These are phyloP conservation scores for Chondrilla cf. caribensis DNA, from an alignment of 37 sponge, comb jelly and placozoan genomes.

Conservation along the genomic window DNA sequence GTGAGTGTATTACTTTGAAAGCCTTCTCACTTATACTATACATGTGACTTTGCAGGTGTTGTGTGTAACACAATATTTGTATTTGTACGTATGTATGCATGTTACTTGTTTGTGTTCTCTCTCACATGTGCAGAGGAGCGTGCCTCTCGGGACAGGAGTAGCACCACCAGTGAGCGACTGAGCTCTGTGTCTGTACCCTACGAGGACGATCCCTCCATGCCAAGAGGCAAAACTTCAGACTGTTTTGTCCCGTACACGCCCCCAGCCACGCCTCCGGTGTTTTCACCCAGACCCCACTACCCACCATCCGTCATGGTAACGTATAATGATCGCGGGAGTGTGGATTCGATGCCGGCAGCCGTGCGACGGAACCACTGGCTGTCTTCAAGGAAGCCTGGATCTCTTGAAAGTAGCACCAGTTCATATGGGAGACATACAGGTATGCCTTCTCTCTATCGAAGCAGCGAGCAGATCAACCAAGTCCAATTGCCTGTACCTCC, in stretches of 20 bases:
- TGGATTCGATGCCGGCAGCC: not conserved
- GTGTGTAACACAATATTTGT: too few relatives aligned
- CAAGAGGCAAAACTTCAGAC: not conserved
- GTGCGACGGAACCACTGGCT: not conserved
- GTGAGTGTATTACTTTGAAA: too few relatives aligned
- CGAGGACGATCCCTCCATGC: not conserved
- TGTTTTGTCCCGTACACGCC: not conserved
- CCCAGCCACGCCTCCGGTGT: not conserved
- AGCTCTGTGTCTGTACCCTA: constrained; percentile 37
- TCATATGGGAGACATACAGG: not conserved
- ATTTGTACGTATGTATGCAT: not conserved
- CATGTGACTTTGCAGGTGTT: too few relatives aligned
- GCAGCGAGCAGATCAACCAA: constrained; percentile 3
- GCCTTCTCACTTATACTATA: too few relatives aligned
- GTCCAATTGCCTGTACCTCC: not conserved
- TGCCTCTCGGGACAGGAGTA: too few relatives aligned
- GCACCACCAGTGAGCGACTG: not conserved
- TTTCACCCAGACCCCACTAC: not conserved
- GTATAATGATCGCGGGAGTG: not conserved
- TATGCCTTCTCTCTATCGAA: not conserved
- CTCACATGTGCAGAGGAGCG: too few relatives aligned
- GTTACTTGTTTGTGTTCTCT: not conserved
- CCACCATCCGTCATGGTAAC: constrained; percentile 16
- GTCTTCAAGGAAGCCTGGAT: not conserved
- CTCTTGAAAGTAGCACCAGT: not conserved